phyloP scores from a whole-genome alignment of 2,113 vertebrate genomes.

The Saccopteryx leptura region DNA sequence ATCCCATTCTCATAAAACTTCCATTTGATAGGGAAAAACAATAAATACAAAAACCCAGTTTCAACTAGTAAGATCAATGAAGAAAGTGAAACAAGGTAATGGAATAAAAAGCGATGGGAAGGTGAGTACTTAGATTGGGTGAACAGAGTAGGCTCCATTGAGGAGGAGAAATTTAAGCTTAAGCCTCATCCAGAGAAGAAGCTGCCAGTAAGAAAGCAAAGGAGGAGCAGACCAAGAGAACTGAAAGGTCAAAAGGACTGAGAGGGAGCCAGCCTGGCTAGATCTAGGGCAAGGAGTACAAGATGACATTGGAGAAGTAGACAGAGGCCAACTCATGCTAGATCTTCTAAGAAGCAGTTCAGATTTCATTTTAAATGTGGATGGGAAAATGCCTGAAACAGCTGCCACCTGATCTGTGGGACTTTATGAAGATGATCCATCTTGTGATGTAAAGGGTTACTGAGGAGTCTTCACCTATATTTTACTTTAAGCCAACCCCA shows the following conservation, averaged over 20 bases:
- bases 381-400: not conserved
- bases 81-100: conserved; percentile 29
- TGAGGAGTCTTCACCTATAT: not conserved
- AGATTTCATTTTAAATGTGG: not conserved
- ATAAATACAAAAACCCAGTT: not conserved
- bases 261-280: not conserved
- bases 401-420: not conserved
- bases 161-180: not conserved
- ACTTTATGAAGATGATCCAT: not conserved
- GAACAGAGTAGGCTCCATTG: not conserved
- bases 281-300: not conserved
- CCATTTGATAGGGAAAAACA: not conserved
- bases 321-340: not conserved
- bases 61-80: not conserved
- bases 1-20: not conserved
- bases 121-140: not conserved
- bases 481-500: not conserved
- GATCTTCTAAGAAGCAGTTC: not conserved
- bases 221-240: not conserved
- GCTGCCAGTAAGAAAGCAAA: not conserved
- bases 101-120: not conserved
- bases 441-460: not conserved
- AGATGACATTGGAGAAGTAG: not conserved
- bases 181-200: not conserved
- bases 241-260: not conserved